phyloP scores from a whole-genome alignment of 2,888 invertebrate genomes.

The Metallyticus violacea region DNA sequence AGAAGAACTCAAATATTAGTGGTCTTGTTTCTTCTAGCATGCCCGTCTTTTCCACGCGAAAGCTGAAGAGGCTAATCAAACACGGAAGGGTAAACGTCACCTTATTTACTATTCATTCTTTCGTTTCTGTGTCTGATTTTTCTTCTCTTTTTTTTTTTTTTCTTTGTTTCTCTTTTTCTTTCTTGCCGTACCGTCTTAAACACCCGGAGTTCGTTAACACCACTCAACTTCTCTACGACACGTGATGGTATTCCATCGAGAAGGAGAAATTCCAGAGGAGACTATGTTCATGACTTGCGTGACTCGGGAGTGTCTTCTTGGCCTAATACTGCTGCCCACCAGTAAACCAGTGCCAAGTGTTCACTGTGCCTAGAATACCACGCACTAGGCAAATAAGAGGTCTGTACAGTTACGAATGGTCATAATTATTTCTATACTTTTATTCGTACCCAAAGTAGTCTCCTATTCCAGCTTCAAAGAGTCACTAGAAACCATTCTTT shows the following conservation, averaged over 20 bases:
- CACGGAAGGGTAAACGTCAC: background rate
- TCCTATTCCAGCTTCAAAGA: too few relatives aligned
- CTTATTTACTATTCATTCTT: background rate
- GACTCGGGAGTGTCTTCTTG: background rate
- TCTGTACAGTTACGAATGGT: too few relatives aligned
- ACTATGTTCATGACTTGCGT: background rate
- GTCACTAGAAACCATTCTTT: too few relatives aligned
- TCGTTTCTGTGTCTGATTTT: background rate
- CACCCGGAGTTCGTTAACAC: background rate
- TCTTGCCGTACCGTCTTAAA: background rate
- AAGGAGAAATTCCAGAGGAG: too few relatives aligned
- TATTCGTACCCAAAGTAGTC: too few relatives aligned
- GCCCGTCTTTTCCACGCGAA: too few relatives aligned
- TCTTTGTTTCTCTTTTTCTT: background rate
- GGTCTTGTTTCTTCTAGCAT: too few relatives aligned
- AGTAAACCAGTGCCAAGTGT: too few relatives aligned
- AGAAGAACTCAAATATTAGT: too few relatives aligned
- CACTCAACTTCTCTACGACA: background rate
- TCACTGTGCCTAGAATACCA: too few relatives aligned
- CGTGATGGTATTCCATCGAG: background rate
- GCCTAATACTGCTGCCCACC: background rate
- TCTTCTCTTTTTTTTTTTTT: background rate
- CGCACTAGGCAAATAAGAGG: too few relatives aligned
- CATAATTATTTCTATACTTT: too few relatives aligned
- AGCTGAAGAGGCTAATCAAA: background rate